Conservation (phyloP, 2,797 vertebrate species). For the Characodon lateralis region DNA sequence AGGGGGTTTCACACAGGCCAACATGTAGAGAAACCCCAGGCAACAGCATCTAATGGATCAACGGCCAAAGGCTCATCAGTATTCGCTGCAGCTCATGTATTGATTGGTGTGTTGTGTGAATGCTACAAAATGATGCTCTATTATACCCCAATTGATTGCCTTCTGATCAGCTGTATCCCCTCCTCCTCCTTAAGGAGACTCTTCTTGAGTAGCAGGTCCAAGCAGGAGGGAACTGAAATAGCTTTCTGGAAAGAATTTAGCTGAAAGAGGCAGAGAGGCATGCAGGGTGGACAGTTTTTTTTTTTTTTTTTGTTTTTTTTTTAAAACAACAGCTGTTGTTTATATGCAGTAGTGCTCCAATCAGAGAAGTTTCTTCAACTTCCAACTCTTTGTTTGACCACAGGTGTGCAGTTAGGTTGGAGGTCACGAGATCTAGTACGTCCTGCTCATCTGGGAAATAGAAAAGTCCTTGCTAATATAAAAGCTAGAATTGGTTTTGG, state of each 20-base stretch:
- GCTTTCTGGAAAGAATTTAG: constrained; percentile 14
- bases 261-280: constrained; percentile 7
- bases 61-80: constrained; percentile 54
- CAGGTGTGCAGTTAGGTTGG: background rate
- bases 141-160: constrained; percentile 77
- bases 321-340: constrained; percentile 27
- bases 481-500: constrained; percentile 6
- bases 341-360: constrained; percentile 17
- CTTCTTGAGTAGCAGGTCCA: constrained; percentile 8
- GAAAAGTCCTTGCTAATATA: background rate
- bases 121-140: constrained; percentile 71
- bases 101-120: constrained; percentile 63
- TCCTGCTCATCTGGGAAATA: constrained; percentile 26
- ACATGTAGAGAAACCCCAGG: constrained; percentile 14
- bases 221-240: constrained; percentile 26
- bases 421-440: constrained; percentile 3
- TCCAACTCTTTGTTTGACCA: constrained; percentile 10
- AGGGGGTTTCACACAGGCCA: constrained; percentile 1
- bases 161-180: constrained; percentile 63
- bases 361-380: constrained; percentile 14
- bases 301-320: background rate
- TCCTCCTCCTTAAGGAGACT: constrained; percentile 10
- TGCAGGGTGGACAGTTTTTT: background rate
- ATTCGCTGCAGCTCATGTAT: constrained; percentile 64
- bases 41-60: constrained; percentile 36